Conservation (phyloP, 2,113 vertebrate species). For the Scolopax mira region DNA sequence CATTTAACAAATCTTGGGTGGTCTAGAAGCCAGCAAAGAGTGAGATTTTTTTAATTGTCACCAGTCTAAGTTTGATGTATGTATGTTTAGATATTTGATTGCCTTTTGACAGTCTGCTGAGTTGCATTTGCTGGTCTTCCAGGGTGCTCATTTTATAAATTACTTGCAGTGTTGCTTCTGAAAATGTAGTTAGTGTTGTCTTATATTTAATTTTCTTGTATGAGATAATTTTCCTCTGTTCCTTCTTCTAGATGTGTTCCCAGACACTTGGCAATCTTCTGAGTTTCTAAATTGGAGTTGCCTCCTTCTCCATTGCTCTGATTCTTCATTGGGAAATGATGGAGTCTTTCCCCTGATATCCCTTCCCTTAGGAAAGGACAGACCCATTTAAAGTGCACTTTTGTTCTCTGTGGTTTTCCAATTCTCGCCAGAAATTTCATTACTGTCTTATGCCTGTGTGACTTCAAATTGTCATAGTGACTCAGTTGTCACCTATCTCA, state of each 20-base stretch:
- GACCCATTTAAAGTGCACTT: background rate
- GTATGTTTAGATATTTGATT: background rate
- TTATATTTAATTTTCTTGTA: background rate
- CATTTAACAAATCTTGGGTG: background rate
- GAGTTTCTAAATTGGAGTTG: background rate
- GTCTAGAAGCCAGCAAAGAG: background rate
- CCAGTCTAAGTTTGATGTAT: background rate
- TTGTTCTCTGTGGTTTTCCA: background rate
- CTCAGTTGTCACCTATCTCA: background rate
- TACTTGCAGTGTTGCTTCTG: background rate
- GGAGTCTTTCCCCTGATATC: background rate
- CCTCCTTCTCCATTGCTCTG: background rate
- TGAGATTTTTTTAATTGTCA: background rate
- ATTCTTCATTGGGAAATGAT: background rate
- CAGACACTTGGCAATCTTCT: background rate
- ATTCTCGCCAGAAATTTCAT: background rate
- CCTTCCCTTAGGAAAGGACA: background rate
- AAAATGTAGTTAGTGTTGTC: background rate
- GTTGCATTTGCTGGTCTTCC: background rate
- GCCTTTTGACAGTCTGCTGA: background rate
- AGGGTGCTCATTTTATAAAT: background rate
- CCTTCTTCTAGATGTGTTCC: background rate
- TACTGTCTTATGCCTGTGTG: background rate
- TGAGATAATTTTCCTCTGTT: background rate
- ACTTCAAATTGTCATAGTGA: background rate